Evolutionary conservation across 2,797 vertebrate genomes (phyloP).

Genomic region (Rhinoraja longicauda): DNA sequence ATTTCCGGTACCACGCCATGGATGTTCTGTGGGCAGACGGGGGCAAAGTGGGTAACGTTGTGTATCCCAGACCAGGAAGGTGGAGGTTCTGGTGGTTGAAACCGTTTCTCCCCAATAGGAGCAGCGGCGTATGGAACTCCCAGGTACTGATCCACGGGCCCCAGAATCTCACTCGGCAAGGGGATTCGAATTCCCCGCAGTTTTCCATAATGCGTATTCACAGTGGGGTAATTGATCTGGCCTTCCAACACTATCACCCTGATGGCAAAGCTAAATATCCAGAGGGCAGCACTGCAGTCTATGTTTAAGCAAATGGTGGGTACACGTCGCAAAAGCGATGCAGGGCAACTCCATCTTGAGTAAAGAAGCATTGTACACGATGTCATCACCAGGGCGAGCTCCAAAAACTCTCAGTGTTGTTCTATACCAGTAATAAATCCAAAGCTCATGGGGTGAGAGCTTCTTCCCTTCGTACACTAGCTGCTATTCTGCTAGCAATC

Average conservation of each 20-base stretch:
- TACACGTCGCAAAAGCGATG: neutral
- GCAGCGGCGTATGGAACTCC: slow-evolving; percentile 90
- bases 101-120: slow-evolving; percentile 86
- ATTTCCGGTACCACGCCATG: slow-evolving; percentile 97
- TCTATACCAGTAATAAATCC: slow-evolving; percentile 15
- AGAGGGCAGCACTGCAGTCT: slow-evolving; percentile 56
- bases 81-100: slow-evolving; percentile 90
- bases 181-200: slow-evolving; percentile 85
- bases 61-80: slow-evolving; percentile 96
- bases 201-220: slow-evolving; percentile 97
- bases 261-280: slow-evolving; percentile 79
- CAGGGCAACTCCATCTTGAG: slow-evolving; percentile 19
- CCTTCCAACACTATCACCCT: slow-evolving; percentile 59
- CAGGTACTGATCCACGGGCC: slow-evolving; percentile 94
- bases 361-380: slow-evolving; percentile 31
- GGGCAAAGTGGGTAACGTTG: slow-evolving; percentile 94
- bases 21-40: slow-evolving; percentile 98
- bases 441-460: neutral
- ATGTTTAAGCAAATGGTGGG: neutral
- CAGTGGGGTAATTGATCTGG: slow-evolving; percentile 86
- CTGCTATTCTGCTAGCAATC: neutral
- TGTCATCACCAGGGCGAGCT: slow-evolving; percentile 16
- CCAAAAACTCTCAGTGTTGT: neutral
- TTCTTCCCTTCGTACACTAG: neutral
- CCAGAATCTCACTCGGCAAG: slow-evolving; percentile 90